Base-by-base conservation (phyloP, 2,113 vertebrate species). In the Ammodytes dubius region DNA sequence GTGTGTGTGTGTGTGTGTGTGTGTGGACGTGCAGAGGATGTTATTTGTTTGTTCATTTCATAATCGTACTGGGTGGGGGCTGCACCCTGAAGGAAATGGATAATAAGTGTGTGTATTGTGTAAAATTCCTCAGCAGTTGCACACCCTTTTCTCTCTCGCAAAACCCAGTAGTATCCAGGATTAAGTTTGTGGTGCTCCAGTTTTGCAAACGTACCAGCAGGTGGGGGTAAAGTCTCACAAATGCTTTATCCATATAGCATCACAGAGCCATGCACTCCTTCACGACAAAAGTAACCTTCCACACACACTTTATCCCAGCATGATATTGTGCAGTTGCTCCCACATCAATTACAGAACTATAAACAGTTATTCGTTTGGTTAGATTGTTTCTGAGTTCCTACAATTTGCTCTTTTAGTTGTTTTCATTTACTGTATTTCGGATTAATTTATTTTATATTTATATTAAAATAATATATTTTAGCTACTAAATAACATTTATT, bases 181-280 rank as follows among this genome's bases (percentile, higher is more conserved):
- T 49, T 5, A 12, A 10, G 13, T 61, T 9, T 49, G 71, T 6
- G n/a, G 12, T 0, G 0, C 46, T 59, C 14, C 46, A 56, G 63
- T 86, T 57, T 27, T 56, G 19, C 50, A 74, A 53, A 57, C 19
- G 0, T 1, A 52, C 90, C 91, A 88, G 64, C 40, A 93, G 91
- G 80, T 54, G 91, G 90, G n/a, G 74, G 5, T 75, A 85, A 60
- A 83, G 0, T 1, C 66, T 56, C 1, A 61, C 6, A 73, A 53
- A 80, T 71, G 12, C 42, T 40, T 54, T 27, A 46, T 39, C 14
- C 49, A 42, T 10, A 0, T 0, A 37, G 4, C 7, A 60, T 68
- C 17, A 47, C 65, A 63, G 60, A 40, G 15, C 58, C 7, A 19
- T 42, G 42, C 54, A 37, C 49, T 27, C 15, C 66, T 49, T 47